Evolutionary conservation across 2,113 vertebrate genomes (phyloP), one percentile per base, ranked within the genome.

Genomic region (Nothobranchius furzeri): DNA sequence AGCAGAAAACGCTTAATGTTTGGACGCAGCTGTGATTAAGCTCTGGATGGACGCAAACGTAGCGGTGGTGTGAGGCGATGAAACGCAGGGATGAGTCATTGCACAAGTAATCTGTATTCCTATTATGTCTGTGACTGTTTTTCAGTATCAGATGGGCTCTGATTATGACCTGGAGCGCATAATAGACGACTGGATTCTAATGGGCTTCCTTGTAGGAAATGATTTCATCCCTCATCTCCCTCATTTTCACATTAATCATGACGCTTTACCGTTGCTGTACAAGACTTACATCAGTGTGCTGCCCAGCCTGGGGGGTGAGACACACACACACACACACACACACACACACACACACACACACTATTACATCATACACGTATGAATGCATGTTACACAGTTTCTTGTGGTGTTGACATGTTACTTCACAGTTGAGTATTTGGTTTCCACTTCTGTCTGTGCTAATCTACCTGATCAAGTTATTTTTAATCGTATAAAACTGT

Each of bases 151-250:
- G 74, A 91, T 98, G 72, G 90, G 92, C 12, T 95, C 95, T 73
- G 89, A 93, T 67, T 99, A 98, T 82, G 95, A 98, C 87, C 89
- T 99, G 90, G 98, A 99, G 90, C 93, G 94, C 79, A 94, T 99
- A 92, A 98, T 99, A 89, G 98, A 99, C 73, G 98, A 99, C 92
- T 99, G 98, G 98, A 95, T 99, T 82, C 93, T 99, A 84, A 99
- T 99, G 98, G 97, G 97, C 73, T 99, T 99, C 91, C 94, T 99
- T 51, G 96, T 99, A 72, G 98, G 98, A 81, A 99, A 99, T 81
- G 98, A 99, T 92, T 99, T 99, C 93, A 99, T 99, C 84, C 98
- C 98, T 90, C 97, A 99, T 89, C 96, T 99, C 91, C 98, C 98
- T 93, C 93, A 99, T 91, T 94, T 99, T 68, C 98, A 99, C 88